A percentile compares a stretch with the other conserved stretches of the same genome.
phyloP scores from a whole-genome alignment of 2,888 invertebrate species.

The Ennomos quercinarius region DNA sequence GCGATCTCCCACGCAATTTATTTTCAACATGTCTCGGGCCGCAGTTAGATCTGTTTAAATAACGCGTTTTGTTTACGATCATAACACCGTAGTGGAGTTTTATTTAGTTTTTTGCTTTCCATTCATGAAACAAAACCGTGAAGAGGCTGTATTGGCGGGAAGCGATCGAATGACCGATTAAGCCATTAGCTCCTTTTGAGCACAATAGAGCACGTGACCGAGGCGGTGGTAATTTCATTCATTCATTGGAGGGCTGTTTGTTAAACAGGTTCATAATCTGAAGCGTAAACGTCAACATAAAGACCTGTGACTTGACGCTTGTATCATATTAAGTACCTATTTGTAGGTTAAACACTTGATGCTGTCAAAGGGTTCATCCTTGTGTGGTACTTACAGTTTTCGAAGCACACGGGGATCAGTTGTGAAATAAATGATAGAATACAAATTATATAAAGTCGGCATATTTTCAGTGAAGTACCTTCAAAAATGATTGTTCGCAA shows the following conservation, averaged over 20 bases:
- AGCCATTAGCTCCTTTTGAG: constrained; percentile 71
- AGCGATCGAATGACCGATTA: constrained; percentile 76
- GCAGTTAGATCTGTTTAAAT: constrained; percentile 46
- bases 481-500: too few relatives aligned
- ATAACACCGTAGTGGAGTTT: constrained; percentile 62
- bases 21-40: constrained; percentile 19
- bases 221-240: constrained; percentile 68
- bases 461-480: too few relatives aligned
- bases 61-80: constrained; percentile 63
- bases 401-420: too few relatives aligned
- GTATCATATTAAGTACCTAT: background rate
- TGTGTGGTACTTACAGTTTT: too few relatives aligned
- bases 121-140: constrained; percentile 73
- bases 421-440: too few relatives aligned
- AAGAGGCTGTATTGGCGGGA: constrained; percentile 67
- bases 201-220: constrained; percentile 78
- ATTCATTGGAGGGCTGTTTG: constrained; percentile 59
- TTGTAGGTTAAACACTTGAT: constrained; percentile 10
- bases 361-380: constrained; percentile 3
- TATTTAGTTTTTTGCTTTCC: constrained; percentile 66
- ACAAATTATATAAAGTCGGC: too few relatives aligned
- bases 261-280: constrained; percentile 31
- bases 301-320: constrained; percentile 1
- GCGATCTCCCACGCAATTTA: constrained; percentile 15
- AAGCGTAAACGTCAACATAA: constrained; percentile 28